Base-by-base conservation (phyloP, 1,140 invertebrate genomes). In the Neuroterus valhalla region DNA sequence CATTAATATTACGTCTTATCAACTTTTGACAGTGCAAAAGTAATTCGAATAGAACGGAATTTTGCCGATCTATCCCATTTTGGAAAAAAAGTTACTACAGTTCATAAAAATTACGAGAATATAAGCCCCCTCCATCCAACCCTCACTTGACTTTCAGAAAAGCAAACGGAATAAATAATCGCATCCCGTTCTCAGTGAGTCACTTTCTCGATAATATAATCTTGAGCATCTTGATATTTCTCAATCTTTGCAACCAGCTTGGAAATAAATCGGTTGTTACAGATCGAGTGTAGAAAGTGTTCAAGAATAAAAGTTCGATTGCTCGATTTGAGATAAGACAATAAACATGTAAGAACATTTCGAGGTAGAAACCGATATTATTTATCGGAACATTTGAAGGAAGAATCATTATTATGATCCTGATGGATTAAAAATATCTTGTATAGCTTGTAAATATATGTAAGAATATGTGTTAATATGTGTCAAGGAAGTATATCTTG, bases 231-330 rank as follows among this genome's bases (percentile, higher is more conserved):
- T 17, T 14, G 46, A 48, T 48, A 48, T 48, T 48, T 48, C 46
- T 48, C 5, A 48, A 48, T 48, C 46, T 15, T 17, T 17, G 46
- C 46, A 55, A 11, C 11, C 50, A 2, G 21, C 50, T 12, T 3
- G 50, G 50, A 55, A 55, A 55, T 55, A 21, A 55, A 55, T 55
- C 50, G 21, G 19, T 26, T 17, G 19, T 55, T 55, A 21, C 23
- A 55, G 50, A 55, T 55, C 21, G 23, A 21, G 2, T 12, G 44
- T 44, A 44, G 43, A 44, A 44, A 44, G 43, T 50, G n/a, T 50
- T 50, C 19, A 6, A 50, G 48, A 52, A 19, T 52, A 52, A 52
- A 55, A 55, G 50, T 55, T 55, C 10, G 19, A 8, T 11, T 17
- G 19, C 19, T 12, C 19, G 19, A 26, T 23, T 55, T 55, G 21